These are phyloP conservation scores for Gavia stellata DNA, from an alignment of 2,113 vertebrate species.

Conservation along the genomic window DNA sequence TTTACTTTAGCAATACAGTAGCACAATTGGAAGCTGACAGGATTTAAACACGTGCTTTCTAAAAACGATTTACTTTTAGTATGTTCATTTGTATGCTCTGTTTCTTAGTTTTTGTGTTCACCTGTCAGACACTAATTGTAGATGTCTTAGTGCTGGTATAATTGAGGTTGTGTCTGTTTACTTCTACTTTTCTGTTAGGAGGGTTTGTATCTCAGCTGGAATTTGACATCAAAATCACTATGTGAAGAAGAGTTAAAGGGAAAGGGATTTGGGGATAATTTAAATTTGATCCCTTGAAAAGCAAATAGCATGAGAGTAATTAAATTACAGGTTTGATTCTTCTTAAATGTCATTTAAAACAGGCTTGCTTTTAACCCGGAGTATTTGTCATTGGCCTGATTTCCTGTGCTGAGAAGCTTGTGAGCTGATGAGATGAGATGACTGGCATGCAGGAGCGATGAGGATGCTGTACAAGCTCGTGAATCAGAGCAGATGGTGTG, in stretches of 20 bases:
- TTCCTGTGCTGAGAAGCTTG: not conserved
- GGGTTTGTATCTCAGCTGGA: conserved; percentile 24
- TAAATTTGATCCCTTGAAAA: not conserved
- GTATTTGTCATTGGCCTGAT: conserved; percentile 18
- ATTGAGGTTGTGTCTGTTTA: conserved; percentile 2
- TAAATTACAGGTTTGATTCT: not conserved
- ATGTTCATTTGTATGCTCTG: not conserved
- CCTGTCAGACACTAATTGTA: not conserved
- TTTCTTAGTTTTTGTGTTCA: not conserved
- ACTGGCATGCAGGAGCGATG: not conserved
- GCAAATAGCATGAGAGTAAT: not conserved
- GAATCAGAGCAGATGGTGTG: conserved; percentile 57
- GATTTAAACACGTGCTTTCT: not conserved
- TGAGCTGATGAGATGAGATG: conserved; percentile 3
- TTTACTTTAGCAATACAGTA: not conserved
- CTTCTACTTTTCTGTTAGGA: not conserved
- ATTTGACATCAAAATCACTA: conserved; percentile 2
- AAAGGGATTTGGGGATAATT: not conserved
- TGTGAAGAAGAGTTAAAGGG: not conserved
- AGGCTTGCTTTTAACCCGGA: not conserved
- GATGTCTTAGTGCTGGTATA: not conserved
- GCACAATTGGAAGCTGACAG: not conserved
- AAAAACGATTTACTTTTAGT: not conserved
- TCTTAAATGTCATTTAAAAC: conserved; percentile 11
- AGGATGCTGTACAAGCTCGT: conserved; percentile 3